Evolutionary conservation across 1,140 invertebrate genomes (phyloP), one percentile per base, ranked within the genome.

Genomic region (Sinella curviseta): DNA sequence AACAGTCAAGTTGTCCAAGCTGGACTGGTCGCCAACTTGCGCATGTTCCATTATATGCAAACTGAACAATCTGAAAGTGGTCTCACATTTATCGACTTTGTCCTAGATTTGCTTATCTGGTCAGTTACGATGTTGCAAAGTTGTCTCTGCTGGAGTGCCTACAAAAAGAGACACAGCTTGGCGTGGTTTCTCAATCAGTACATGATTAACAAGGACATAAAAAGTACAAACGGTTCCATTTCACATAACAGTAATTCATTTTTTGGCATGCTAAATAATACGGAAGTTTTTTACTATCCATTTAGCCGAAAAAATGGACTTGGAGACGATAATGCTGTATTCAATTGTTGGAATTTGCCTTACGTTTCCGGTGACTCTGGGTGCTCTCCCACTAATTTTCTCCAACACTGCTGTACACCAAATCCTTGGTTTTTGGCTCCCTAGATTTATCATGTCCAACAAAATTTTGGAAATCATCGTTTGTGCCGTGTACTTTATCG

Each of bases 251-350:
- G n/a, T n/a, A n/a, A n/a, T n/a, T n/a, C n/a, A n/a, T n/a, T n/a
- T n/a, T n/a, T n/a, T n/a, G n/a, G n/a, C 12, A n/a, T 17, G 4
- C 24, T 60, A 14, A 17, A 60, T 60, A 4, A 8, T 60, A n/a
- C 3, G 4, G 4, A 60, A n/a, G 3, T n/a, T 60, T 4, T 26
- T 24, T 26, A 8, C n/a, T n/a, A n/a, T n/a, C n/a, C n/a, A n/a
- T 65, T 65, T 33, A 70, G 65, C 4, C n/a, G 31, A 24, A 4
- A 33, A 70, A n/a, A 31, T 70, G 65, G 65, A 70, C n/a, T 70
- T 70, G 26, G n/a, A 12, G 12, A 70, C 65, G 3, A 70, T 70
- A 2, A 70, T 70, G 65, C 14, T 70, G 31, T 70, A 70, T 30
- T 70, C 65, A 4, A 3, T 70, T 3, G 31, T 70, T 33, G 65